Percentiles rank a stretch among this genome's conserved stretches.
Evolutionary conservation across 2,113 vertebrate species (phyloP).

Genomic region (Pipa parva): DNA sequence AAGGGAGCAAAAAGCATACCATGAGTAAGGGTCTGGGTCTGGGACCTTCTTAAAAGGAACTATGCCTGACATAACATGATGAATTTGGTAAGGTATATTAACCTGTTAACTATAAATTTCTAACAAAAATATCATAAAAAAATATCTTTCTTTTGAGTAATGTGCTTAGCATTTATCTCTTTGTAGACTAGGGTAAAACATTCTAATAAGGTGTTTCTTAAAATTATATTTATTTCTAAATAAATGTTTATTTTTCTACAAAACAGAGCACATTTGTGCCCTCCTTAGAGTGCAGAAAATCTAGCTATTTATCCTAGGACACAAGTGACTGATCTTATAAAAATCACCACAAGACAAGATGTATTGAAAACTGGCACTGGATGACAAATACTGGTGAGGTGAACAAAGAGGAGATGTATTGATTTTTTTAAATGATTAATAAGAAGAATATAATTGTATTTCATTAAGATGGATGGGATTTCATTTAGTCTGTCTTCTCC

Average conservation of each 20-base stretch:
- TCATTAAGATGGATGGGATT: slow-evolving; percentile 99
- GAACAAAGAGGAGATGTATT: slow-evolving; percentile 96
- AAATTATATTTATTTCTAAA: slow-evolving; percentile 45
- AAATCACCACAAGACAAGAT: slow-evolving; percentile 89
- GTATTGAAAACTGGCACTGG: slow-evolving; percentile 82
- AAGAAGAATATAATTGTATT: slow-evolving; percentile 99
- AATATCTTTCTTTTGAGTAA: too few relatives aligned
- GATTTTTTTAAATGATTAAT: slow-evolving; percentile 99
- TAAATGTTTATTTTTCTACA: slow-evolving; percentile 45
- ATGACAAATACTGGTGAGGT: slow-evolving; percentile 95
- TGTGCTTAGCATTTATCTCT: too few relatives aligned
- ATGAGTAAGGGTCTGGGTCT: too few relatives aligned
- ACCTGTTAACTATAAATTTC: too few relatives aligned
- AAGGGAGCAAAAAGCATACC: too few relatives aligned
- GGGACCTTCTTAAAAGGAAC: too few relatives aligned
- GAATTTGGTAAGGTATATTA: too few relatives aligned
- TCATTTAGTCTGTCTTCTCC: slow-evolving; percentile 97
- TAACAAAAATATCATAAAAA: too few relatives aligned
- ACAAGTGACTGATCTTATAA: slow-evolving; percentile 96
- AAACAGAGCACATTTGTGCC: slow-evolving; percentile 42
- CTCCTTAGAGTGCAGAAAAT: slow-evolving; percentile 50
- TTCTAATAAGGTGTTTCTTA: slow-evolving; percentile 43
- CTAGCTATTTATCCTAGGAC: slow-evolving; percentile 77
- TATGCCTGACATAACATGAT: too few relatives aligned
- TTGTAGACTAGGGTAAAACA: background rate